phyloP scores from a whole-genome alignment of 2,113 vertebrate genomes.

The Rynchops niger region DNA sequence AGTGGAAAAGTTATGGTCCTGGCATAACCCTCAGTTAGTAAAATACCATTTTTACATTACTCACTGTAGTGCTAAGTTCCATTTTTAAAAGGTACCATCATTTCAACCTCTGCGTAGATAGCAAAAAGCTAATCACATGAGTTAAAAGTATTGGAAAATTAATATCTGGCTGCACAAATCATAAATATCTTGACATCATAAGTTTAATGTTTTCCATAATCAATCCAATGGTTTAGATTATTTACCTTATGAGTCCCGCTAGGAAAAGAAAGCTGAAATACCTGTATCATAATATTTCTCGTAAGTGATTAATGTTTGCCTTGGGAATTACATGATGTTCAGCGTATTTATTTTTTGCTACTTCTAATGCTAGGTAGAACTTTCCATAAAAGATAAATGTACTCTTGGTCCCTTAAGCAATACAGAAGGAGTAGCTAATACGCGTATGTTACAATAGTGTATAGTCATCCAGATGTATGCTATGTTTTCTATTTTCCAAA shows the following conservation, averaged over 20 bases:
- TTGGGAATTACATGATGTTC: constrained; percentile 71
- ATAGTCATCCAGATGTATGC: not conserved
- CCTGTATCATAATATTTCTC: constrained; percentile 66
- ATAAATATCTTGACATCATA: constrained; percentile 64
- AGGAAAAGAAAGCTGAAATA: constrained; percentile 66
- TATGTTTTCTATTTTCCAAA: constrained; percentile 36
- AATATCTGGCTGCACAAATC: constrained; percentile 63
- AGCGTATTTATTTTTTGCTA: constrained; percentile 69
- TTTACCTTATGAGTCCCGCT: constrained; percentile 60
- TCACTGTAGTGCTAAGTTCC: not conserved
- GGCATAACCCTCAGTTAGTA: not conserved
- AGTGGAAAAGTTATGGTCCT: not conserved
- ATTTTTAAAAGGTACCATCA: constrained; percentile 36
- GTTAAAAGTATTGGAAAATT: constrained; percentile 59
- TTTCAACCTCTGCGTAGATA: constrained; percentile 34
- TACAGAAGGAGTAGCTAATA: constrained; percentile 14
- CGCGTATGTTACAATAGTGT: not conserved
- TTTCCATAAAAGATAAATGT: constrained; percentile 62
- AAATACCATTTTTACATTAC: not conserved
- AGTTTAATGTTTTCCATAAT: constrained; percentile 70
- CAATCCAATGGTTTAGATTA: constrained; percentile 63
- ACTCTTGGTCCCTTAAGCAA: constrained; percentile 61
- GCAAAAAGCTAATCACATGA: constrained; percentile 58
- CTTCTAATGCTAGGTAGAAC: constrained; percentile 49
- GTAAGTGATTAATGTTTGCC: constrained; percentile 71